Evolutionary conservation across 2,797 vertebrate species (phyloP).

Genomic region (Coendou prehensilis): DNA sequence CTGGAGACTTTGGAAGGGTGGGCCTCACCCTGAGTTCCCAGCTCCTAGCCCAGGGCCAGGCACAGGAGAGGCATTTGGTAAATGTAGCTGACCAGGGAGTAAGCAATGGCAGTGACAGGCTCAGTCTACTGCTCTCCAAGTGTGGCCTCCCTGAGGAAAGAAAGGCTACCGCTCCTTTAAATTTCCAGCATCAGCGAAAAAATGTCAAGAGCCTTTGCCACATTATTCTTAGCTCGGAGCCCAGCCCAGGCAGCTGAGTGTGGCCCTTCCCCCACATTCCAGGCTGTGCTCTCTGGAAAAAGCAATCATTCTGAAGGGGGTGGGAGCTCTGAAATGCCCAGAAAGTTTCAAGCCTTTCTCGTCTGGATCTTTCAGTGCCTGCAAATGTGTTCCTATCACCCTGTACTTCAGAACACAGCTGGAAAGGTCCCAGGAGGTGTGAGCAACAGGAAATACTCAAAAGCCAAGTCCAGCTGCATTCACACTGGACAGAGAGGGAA

Average conservation of each 20-base stretch:
- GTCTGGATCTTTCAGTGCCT: neutral
- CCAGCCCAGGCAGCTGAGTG: conserved; percentile 44
- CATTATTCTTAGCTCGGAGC: conserved; percentile 80
- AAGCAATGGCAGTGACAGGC: neutral
- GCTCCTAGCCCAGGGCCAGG: neutral
- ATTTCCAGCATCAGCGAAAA: conserved; percentile 76
- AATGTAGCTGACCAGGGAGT: rapidly evolving
- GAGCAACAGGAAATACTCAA: neutral
- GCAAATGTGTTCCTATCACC: neutral
- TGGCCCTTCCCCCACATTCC: conserved; percentile 72
- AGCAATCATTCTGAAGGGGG: neutral
- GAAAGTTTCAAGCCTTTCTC: neutral
- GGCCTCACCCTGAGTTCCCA: neutral
- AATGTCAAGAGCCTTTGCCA: conserved; percentile 75
- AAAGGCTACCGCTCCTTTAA: conserved; percentile 81
- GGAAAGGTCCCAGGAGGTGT: neutral
- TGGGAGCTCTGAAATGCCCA: neutral
- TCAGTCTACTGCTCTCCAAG: neutral
- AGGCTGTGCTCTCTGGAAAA: conserved; percentile 63
- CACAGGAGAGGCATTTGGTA: neutral
- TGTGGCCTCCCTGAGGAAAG: neutral
- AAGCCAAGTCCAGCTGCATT: neutral
- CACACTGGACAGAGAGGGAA: neutral
- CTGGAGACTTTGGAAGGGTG: neutral
- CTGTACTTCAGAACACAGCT: neutral